Conservation (phyloP, 2,113 vertebrate species). For the Grammatotria lemairii region DNA sequence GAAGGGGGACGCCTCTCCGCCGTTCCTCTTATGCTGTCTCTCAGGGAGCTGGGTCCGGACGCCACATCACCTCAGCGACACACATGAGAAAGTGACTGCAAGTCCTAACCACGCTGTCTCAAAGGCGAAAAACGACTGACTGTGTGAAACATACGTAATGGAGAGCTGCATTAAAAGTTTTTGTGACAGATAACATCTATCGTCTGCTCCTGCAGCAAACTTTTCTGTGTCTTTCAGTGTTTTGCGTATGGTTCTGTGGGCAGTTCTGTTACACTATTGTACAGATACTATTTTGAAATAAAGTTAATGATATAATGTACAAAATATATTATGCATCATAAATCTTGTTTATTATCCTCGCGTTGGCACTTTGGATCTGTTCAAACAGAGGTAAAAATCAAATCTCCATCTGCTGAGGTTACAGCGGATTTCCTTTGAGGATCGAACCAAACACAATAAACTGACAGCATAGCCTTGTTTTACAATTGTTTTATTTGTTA, state of each 20-base stretch:
- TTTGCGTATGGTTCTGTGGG: neutral
- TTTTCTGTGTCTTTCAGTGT: neutral
- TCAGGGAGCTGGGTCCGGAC: constrained; percentile 71
- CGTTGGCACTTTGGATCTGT: neutral
- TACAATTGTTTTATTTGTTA: constrained; percentile 74
- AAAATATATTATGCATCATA: neutral
- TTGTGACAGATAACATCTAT: neutral
- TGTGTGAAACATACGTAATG: neutral
- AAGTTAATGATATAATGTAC: neutral
- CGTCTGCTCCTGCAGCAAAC: neutral
- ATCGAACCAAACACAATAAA: constrained; percentile 40
- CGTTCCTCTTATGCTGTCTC: constrained; percentile 82
- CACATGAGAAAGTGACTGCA: constrained; percentile 3
- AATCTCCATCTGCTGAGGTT: neutral
- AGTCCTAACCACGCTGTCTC: neutral
- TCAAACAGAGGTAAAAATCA: neutral
- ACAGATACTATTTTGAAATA: neutral
- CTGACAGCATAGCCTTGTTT: constrained; percentile 42
- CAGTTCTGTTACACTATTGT: neutral
- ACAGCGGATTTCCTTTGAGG: neutral
- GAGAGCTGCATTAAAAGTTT: neutral
- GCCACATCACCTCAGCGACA: constrained; percentile 68
- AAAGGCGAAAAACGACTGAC: neutral
- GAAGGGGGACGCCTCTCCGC: constrained; percentile 19
- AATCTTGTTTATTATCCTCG: neutral